Evolutionary conservation across 2,797 vertebrate species (phyloP).

Genomic region (Dermochelys coriacea): DNA sequence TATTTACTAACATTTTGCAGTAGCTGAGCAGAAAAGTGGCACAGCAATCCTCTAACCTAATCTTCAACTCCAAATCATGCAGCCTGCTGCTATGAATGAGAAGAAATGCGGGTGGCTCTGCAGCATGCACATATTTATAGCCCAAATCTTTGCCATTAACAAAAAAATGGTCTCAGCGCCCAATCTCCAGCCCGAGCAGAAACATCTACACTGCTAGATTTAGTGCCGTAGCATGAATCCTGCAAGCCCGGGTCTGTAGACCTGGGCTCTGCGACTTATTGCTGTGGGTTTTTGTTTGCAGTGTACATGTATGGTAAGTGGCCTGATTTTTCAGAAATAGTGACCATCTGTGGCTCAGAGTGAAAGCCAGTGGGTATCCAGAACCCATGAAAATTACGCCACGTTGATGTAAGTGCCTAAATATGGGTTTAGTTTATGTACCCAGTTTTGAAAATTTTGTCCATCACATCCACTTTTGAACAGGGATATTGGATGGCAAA

Average conservation of each 20-base stretch:
- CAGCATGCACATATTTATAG: not conserved
- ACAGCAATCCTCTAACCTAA: not conserved
- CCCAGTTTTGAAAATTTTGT: not conserved
- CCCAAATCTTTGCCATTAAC: not conserved
- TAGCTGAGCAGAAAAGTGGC: not conserved
- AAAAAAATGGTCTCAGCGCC: not conserved
- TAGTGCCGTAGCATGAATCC: not conserved
- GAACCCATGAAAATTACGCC: not conserved
- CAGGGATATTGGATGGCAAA: not conserved
- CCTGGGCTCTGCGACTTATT: not conserved
- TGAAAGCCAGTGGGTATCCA: not conserved
- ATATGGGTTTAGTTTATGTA: not conserved
- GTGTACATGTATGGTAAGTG: not conserved
- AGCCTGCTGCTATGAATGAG: not conserved
- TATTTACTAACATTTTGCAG: not conserved
- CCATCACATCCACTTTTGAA: not conserved
- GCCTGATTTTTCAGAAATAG: not conserved
- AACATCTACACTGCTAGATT: not conserved
- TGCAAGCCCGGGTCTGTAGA: not conserved
- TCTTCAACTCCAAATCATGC: not conserved
- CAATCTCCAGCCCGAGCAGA: not conserved
- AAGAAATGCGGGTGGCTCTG: not conserved
- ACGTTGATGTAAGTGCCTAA: not conserved
- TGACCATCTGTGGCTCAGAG: not conserved
- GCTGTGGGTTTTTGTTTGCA: not conserved